Evolutionary conservation across 2,888 invertebrate genomes (phyloP), one percentile per base, ranked within the genome.

Genomic region (Matsumyia berberina): DNA sequence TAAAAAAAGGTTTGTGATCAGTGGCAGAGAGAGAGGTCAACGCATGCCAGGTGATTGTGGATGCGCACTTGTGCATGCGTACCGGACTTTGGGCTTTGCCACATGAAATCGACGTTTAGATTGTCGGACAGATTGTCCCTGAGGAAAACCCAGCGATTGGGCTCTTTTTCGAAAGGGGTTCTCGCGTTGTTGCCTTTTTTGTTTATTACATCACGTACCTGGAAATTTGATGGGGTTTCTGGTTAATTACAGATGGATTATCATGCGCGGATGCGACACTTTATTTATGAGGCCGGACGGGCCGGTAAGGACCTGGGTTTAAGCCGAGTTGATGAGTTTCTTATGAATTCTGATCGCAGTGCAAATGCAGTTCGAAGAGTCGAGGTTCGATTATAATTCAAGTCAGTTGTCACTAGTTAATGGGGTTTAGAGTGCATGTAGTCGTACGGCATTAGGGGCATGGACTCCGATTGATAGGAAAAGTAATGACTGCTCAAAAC

Each of bases 181-280:
- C 11, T 37, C 24, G 4, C 1, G 24, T 62, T 60, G 69, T 55
- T 66, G 33, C 39, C 17, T 24, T 9, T 64, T 64, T 64, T 31
- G 60, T 77, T 82, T 77, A 77, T 77, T 72, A 72, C 72, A 66
- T 72, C 77, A 77, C 82, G 82, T 77, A 82, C 12, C 55, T 57
- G 29, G n/a, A 51, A 35, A n/a, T 64, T 69, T 81, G 62, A 82
- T 77, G 77, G 66, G 66, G 9, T 72, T 77, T 60, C 53, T 39
- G 35, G 24, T 76, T 76, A 69, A 77, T 69, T 77, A 60, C 37
- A 66, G 55, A 55, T 55, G 64, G 55, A 73, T 73, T 55, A 73
- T 15, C 53, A 33, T 17, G n/a, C 9, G 44, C 15, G 44, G 31
- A 57, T 46, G 42, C 46, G 72, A 72, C 72, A 62, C 51, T 62